Evolutionary conservation across 2,113 vertebrate genomes (phyloP), one percentile per base, ranked within the genome.

Genomic region (Oncorhynchus clarkii): DNA sequence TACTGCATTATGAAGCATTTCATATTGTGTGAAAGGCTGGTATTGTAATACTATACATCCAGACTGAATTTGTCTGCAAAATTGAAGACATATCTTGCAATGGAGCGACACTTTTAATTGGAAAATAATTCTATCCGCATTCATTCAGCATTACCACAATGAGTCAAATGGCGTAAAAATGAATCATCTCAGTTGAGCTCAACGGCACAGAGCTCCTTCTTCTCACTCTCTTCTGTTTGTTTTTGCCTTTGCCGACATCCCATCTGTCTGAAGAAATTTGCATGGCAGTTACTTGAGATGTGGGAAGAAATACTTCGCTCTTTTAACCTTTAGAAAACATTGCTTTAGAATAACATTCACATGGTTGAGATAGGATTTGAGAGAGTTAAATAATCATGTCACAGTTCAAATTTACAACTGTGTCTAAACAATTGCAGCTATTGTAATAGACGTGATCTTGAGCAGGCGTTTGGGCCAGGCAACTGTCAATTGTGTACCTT

Each of bases 211-310:
- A 45, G 39, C 39, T 8, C 39, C 59, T 11, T 5, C 39, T 45
- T 45, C 39, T 45, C 39, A 8, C 18, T 5, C 9, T 74, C 45
- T 49, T 16, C 48, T 79, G 67, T 85, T 85, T 85, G 76, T 62
- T 71, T 81, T 76, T 68, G 51, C 66, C 67, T 86, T 78, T 49
- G 51, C 49, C 26, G 14, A 26, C 70, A 80, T 84, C 74, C 75
- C 68, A 68, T 72, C 39, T 9, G 11, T 45, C 64, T 31, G 64
- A 74, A 22, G 29, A 71, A 74, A 93, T 93, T 93, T 93, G 92
- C 92, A 93, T 93, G 90, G 90, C 92, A 93, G 92, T 93, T 93
- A 78, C 71, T 86, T 75, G 13, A 6, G 69, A 67, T 34, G 72
- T 45, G 16, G 71, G 62, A 70, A n/a, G 34, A 59, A 70, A 74